Percentiles rank a stretch among this genome's conserved stretches.
These are phyloP conservation scores for Catocala fraxini DNA, from an alignment of 2,888 invertebrate species.

Conservation along the genomic window DNA sequence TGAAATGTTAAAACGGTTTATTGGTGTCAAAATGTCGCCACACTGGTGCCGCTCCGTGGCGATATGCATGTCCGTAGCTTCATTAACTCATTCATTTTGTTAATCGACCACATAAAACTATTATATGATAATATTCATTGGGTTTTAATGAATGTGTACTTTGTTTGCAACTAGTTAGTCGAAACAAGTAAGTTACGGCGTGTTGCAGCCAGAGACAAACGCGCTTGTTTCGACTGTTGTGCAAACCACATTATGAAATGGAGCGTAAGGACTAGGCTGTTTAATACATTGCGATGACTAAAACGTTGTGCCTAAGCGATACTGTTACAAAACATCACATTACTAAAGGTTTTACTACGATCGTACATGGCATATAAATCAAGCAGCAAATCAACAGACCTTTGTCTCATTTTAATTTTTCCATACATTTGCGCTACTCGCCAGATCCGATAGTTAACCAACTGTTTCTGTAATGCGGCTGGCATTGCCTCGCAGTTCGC, in stretches of 20 bases:
- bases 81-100: slow-evolving; percentile 30
- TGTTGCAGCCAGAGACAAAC: slow-evolving; percentile 65
- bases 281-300: slow-evolving; percentile 69
- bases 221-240: slow-evolving; percentile 71
- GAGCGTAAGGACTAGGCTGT: slow-evolving; percentile 73
- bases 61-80: slow-evolving; percentile 24
- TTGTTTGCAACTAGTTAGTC: slow-evolving; percentile 21
- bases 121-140: slow-evolving; percentile 14
- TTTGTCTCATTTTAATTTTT: slow-evolving; percentile 70
- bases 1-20: slow-evolving; percentile 52
- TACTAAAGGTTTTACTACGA: slow-evolving; percentile 64
- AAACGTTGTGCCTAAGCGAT: slow-evolving; percentile 63
- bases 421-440: slow-evolving; percentile 72
- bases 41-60: slow-evolving; percentile 13
- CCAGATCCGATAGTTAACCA: slow-evolving; percentile 80
- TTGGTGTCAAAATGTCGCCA: slow-evolving; percentile 48
- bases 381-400: slow-evolving; percentile 51
- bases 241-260: slow-evolving; percentile 81
- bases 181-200: slow-evolving; percentile 31
- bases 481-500: slow-evolving; percentile 71
- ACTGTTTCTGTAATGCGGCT: slow-evolving; percentile 75
- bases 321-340: slow-evolving; percentile 74
- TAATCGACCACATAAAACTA: slow-evolving; percentile 23
- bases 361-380: slow-evolving; percentile 67
- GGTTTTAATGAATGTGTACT: slow-evolving; percentile 15